These are phyloP conservation scores for Salticus scenicus DNA, from an alignment of 2,888 invertebrate genomes.

Conservation along the genomic window DNA sequence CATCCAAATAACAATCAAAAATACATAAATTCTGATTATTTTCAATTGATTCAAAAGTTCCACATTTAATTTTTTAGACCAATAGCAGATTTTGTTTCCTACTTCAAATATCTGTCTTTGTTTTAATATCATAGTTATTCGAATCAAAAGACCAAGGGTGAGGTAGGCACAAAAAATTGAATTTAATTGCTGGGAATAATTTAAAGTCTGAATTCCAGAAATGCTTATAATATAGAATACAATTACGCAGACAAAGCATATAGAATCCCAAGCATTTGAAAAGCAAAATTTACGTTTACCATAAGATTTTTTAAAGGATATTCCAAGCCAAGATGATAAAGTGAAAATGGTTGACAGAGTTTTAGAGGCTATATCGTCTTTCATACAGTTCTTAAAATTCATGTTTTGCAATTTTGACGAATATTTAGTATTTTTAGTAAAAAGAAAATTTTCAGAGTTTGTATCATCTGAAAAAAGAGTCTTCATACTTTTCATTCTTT, in stretches of 20 bases:
- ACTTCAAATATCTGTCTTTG: background rate
- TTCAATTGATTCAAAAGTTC: background rate
- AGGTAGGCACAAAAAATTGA: slow-evolving; percentile 29
- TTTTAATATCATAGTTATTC: background rate
- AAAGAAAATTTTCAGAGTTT: no score
- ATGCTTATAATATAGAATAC: background rate
- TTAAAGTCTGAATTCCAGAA: background rate
- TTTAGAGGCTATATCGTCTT: background rate
- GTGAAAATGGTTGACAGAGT: background rate
- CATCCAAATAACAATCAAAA: background rate
- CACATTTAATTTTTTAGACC: background rate
- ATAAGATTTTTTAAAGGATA: background rate
- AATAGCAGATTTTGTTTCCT: background rate
- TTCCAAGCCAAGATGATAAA: background rate
- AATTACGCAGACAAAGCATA: background rate
- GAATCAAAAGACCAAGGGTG: slow-evolving; percentile 14
- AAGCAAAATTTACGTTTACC: background rate
- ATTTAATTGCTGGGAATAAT: background rate
- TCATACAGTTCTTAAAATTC: no score
- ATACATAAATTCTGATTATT: background rate
- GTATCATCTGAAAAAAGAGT: no score
- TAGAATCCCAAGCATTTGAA: background rate
- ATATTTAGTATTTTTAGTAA: no score
- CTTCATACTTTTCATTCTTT: no score
- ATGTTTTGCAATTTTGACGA: no score